These are phyloP conservation scores for Hyposoter dolosus DNA, from an alignment of 2,888 invertebrate genomes.

Conservation along the genomic window DNA sequence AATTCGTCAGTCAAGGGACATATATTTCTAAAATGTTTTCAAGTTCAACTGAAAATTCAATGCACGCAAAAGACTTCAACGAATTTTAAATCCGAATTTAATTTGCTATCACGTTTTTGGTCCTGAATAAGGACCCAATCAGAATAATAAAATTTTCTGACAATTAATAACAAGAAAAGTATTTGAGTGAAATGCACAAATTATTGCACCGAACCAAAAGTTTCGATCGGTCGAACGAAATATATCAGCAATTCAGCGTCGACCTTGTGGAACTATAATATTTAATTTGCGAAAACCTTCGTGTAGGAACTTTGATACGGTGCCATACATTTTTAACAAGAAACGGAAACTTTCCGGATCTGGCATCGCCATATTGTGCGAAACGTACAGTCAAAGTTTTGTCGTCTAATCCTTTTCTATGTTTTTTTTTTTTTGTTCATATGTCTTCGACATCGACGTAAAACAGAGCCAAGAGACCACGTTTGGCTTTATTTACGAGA, in stretches of 20 bases:
- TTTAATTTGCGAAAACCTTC: not conserved
- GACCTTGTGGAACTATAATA: not conserved
- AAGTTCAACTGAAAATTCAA: not conserved
- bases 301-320: not conserved
- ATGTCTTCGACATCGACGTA: slow-evolving; percentile 1
- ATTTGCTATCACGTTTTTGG: too few relatives aligned
- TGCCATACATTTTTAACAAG: not conserved
- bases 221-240: not conserved
- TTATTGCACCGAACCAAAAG: not conserved
- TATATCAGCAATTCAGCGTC: not conserved
- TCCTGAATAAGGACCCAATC: too few relatives aligned
- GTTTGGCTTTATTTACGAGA: slow-evolving; percentile 69
- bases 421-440: not conserved
- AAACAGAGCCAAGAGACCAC: not conserved
- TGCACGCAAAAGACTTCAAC: too few relatives aligned
- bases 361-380: not conserved
- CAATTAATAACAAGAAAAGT: not conserved
- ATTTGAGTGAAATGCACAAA: not conserved
- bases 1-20: too few relatives aligned
- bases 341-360: not conserved
- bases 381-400: slow-evolving; percentile 3
- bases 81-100: too few relatives aligned
- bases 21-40: too few relatives aligned
- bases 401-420: not conserved
- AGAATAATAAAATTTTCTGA: not conserved